Evolutionary conservation across 1,140 invertebrate genomes (phyloP).

Genomic region (Acyrthosiphon pisum): DNA sequence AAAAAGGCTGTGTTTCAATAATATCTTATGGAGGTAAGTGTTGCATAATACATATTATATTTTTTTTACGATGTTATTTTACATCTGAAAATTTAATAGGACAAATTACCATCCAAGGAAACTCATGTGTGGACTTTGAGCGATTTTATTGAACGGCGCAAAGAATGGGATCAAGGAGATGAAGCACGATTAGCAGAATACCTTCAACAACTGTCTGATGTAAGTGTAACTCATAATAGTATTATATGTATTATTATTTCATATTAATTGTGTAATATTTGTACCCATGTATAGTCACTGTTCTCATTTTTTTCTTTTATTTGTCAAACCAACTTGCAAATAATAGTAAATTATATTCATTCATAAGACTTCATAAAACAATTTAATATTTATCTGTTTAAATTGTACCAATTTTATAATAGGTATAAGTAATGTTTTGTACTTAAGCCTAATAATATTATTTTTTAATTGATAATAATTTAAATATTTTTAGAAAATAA

Average conservation of each 20-base stretch:
- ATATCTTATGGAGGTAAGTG: conserved; percentile 44
- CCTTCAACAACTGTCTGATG: conserved; percentile 36
- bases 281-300: not conserved
- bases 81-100: not conserved
- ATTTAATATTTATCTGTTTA: not conserved
- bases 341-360: not conserved
- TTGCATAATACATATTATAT: not conserved
- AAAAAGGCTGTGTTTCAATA: not conserved
- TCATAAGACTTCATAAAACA: not conserved
- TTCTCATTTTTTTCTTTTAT: not conserved
- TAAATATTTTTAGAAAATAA: conserved; percentile 46
- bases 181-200: conserved; percentile 25
- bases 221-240: not conserved
- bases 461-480: conserved; percentile 9
- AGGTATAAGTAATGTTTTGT: not conserved
- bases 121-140: conserved; percentile 35
- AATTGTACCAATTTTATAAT: not conserved
- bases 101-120: not conserved
- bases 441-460: not conserved
- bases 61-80: not conserved
- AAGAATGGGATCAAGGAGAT: conserved; percentile 41
- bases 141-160: conserved; percentile 50
- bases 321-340: not conserved
- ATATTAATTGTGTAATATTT: not conserved
- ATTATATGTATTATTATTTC: not conserved